Conservation (phyloP, 2,888 invertebrate genomes). For the Thereva unica region DNA sequence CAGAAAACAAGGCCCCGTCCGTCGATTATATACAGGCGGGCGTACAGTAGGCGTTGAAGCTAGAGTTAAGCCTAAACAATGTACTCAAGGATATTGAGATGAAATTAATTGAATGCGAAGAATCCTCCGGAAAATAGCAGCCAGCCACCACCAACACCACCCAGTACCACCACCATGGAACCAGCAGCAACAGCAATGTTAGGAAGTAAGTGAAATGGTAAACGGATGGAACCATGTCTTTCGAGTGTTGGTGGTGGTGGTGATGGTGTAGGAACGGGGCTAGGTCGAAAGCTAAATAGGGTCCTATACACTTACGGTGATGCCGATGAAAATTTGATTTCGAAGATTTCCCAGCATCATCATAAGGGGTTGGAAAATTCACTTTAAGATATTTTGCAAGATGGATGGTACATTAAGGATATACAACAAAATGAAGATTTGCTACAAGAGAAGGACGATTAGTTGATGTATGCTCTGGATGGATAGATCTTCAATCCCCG, state of each 20-base stretch:
- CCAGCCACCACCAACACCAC: neutral
- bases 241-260: neutral
- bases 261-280: neutral
- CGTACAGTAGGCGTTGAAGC: no score
- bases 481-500: neutral
- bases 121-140: slow-evolving; percentile 24
- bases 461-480: neutral
- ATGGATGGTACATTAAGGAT: neutral
- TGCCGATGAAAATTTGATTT: slow-evolving; percentile 26
- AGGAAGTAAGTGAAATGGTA: slow-evolving; percentile 1
- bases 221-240: slow-evolving; percentile 3
- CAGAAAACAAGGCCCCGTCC: no score
- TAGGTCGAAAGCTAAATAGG: neutral
- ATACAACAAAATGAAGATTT: neutral
- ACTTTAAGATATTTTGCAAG: neutral
- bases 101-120: slow-evolving; percentile 35
- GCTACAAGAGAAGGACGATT: neutral
- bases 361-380: no score
- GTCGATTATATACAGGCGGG: no score
- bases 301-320: slow-evolving; percentile 4
- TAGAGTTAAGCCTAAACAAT: slow-evolving; percentile 9
- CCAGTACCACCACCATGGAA: no score
- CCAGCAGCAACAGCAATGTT: no score
- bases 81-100: slow-evolving; percentile 35
- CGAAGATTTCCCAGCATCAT: neutral